Base-by-base conservation (phyloP, 2,888 invertebrate genomes). In the Agelastica alni region DNA sequence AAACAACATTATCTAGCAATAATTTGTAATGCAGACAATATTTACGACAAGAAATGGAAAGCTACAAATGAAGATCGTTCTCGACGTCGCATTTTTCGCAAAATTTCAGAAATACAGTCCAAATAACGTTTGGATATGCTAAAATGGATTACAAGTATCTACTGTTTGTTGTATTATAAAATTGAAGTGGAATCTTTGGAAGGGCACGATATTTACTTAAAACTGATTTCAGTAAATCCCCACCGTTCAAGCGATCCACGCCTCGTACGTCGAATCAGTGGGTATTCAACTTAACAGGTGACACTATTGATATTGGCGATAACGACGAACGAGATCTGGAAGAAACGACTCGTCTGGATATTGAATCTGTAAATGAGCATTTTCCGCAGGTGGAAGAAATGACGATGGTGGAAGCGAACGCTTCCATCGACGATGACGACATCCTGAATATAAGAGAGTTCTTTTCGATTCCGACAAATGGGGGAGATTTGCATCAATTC, bases 251-350 rank as follows among this genome's bases (percentile, higher is more conserved):
- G 53, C 58, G 9, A 10, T 10, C 22, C 4, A 13, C 31, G 0
- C 10, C 10, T 6, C n/a, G 12, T 36, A 13, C 17, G 14, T 10
- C 37, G n/a, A 28, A 12, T 10, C 64, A 65, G 45, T 69, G 69
- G 69, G 48, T 68, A 32, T 79, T 77, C 61, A 80, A 81, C 73
- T 65, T 81, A 41, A 80, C 78, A 1, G 80, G 79, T 5, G 81
- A 81, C 59, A 74, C 75, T 1, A 71, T 80, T 37, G 75, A 78
- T 36, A 69, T 76, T 10, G 31, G 18, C 2, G 76, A 72, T 18
- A 69, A 62, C 17, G 67, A 71, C 32, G 57, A 37, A 17, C 57
- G 44, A 49, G 53, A 28, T n/a, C 17, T n/a, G 2, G 22, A 58
- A 17, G 32, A 32, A 13, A 46, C 30, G 16, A 37, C 17, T 14